Base-by-base conservation (phyloP, 2,797 vertebrate species). In the Erethizon dorsatum region DNA sequence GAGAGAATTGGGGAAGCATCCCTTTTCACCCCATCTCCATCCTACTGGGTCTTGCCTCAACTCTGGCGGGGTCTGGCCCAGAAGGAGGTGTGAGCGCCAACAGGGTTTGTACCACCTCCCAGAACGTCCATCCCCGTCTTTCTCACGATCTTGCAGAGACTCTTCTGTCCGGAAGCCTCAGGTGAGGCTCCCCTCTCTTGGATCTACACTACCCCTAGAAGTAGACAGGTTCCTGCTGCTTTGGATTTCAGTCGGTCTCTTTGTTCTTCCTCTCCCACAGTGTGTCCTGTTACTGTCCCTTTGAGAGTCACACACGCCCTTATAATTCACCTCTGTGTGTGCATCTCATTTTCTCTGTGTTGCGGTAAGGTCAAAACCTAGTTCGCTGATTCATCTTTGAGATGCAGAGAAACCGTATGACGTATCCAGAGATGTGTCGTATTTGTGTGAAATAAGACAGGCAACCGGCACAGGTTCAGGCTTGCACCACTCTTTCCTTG, bases 1-100 rank as follows among this genome's bases (percentile, higher is more conserved):
- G 89, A 92, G 67, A 94, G 95, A 83, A 94, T 54, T 77, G 65
- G 92, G 91, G 97, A 93, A 94, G 95, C 77, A 61, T 85, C 52
- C 56, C 31, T n/a, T 75, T 54, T 83, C n/a, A 77, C 54, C 65
- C 71, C 77, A 11, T 67, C 45, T 87, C n/a, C 41, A 84, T 18
- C 79, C 69, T 37, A 22, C 73, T 22, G 61, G 50, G 28, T 65
- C 61, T 71, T 45, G 12, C 7, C 47, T 94, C 80, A 79, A 4
- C 65, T 47, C 65, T 3, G 37, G 52, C 61, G 33, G 79, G 67
- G 57, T 45, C 73, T 77, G 69, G 69, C 37, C 75, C 57, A n/a
- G 57, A 54, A 56, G 86, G 63, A 75, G 56, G 47, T 24, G 33
- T n/a, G 52, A 80, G 56, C 61, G 12, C 45, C 59, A 12, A 10